These are phyloP conservation scores for Monodelphis domestica DNA, from an alignment of 2,797 vertebrate genomes.

Conservation along the genomic window DNA sequence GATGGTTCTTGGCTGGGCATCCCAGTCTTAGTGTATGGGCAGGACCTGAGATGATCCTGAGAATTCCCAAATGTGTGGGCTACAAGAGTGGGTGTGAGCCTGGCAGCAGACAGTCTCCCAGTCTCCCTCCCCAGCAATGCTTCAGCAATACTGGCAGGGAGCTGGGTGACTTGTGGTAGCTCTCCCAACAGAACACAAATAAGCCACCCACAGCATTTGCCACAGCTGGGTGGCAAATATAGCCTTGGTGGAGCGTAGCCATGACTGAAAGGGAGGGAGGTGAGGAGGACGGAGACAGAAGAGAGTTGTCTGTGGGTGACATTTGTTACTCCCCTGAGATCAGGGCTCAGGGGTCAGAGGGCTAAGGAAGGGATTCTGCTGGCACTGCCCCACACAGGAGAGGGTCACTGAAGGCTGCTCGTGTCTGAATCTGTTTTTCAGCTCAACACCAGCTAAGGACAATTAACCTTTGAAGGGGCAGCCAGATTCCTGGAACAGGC, in stretches of 20 bases:
- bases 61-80: not conserved
- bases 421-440: not conserved
- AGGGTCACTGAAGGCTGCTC: not conserved
- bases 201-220: not conserved
- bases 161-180: slow-evolving; percentile 13
- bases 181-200: not conserved
- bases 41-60: not conserved
- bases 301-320: not conserved
- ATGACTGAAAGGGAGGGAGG: not conserved
- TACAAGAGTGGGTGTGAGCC: not conserved
- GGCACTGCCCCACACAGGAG: no score
- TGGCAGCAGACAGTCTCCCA: slow-evolving; percentile 17
- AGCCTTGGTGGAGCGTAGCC: not conserved
- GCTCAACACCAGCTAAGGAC: slow-evolving; percentile 29
- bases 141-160: not conserved
- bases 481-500: not conserved
- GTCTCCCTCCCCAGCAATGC: slow-evolving; percentile 6
- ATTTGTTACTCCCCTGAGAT: not conserved
- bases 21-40: not conserved
- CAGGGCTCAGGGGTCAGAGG: not conserved
- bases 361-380: not conserved
- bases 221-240: not conserved
- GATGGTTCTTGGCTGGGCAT: not conserved
- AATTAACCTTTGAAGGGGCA: slow-evolving; percentile 76
- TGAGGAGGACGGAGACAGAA: not conserved